These are phyloP conservation scores for Melospiza melodia DNA, from an alignment of 2,113 vertebrate genomes.

Conservation along the genomic window DNA sequence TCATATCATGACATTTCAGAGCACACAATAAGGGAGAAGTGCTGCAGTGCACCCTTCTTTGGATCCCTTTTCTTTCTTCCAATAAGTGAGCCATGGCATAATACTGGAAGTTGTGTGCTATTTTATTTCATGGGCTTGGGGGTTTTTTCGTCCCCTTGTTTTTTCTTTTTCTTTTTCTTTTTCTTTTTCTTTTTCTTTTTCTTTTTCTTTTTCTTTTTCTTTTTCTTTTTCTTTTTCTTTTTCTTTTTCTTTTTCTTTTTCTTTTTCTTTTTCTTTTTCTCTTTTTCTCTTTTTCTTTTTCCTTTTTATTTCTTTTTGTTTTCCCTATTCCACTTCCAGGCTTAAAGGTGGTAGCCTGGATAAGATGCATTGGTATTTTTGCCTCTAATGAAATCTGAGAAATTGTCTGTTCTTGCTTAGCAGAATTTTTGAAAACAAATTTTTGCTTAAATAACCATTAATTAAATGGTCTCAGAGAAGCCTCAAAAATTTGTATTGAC, in stretches of 20 bases:
- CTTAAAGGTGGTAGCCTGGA: neutral
- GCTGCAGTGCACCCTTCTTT: neutral
- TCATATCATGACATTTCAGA: neutral
- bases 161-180: fast-evolving
- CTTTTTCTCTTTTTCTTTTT: fast-evolving
- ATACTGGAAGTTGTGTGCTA: neutral
- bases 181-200: fast-evolving
- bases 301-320: neutral
- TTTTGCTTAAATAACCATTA: neutral
- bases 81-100: neutral
- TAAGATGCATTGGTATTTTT: neutral
- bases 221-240: fast-evolving
- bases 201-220: fast-evolving
- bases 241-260: fast-evolving
- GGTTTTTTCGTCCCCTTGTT: fast-evolving
- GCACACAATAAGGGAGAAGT: neutral
- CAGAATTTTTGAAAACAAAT: neutral
- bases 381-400: neutral
- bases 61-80: neutral
- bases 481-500: neutral
- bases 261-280: no score
- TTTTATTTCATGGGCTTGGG: neutral
- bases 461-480: neutral
- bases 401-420: neutral
- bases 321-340: neutral